These are phyloP conservation scores for Pachycephala philippinensis DNA, from an alignment of 2,113 vertebrate genomes.

Conservation along the genomic window DNA sequence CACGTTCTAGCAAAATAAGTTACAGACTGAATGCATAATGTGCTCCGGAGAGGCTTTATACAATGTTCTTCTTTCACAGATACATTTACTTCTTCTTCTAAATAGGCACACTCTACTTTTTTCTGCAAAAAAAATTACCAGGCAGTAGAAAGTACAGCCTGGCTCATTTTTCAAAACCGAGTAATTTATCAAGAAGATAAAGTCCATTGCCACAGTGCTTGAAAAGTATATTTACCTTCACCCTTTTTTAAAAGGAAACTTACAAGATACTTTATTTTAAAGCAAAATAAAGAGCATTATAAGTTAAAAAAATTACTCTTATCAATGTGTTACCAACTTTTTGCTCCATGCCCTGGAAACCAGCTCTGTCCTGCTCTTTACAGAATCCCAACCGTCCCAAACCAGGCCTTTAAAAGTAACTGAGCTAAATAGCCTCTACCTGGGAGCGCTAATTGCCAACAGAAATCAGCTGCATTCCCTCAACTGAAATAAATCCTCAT, in stretches of 20 bases:
- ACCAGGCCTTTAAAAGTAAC: accelerated
- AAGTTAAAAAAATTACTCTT: accelerated
- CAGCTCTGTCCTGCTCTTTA: accelerated
- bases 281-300: accelerated
- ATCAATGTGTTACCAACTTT: accelerated
- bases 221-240: accelerated
- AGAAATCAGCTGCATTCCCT: background rate
- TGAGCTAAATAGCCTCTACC: background rate
- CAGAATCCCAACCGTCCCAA: background rate
- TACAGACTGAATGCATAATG: accelerated
- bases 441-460: background rate
- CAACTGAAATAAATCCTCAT: background rate
- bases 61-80: accelerated
- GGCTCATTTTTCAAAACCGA: background rate
- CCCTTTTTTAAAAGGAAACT: accelerated
- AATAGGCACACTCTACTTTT: accelerated
- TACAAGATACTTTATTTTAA: accelerated
- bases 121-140: background rate
- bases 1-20: background rate
- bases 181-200: background rate
- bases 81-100: background rate
- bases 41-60: background rate
- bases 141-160: accelerated
- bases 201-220: accelerated
- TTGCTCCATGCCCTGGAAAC: accelerated